A percentile compares a stretch with the other conserved stretches of the same genome.
Evolutionary conservation across 2,113 vertebrate species (phyloP).

Genomic region (Ceuthmochares aereus): DNA sequence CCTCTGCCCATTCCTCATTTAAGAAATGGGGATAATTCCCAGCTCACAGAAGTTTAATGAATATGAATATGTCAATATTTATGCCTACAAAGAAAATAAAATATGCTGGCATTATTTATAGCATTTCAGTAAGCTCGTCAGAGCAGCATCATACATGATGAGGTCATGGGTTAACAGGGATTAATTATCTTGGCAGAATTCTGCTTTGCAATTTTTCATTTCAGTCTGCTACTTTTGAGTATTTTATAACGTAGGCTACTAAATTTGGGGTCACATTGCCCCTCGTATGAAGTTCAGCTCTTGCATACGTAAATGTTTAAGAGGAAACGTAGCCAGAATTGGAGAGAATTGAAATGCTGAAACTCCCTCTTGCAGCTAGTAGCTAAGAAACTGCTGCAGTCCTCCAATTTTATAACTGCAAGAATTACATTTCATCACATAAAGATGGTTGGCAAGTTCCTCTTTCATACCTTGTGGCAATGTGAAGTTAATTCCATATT

Average conservation of each 20-base stretch:
- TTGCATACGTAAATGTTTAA: background rate
- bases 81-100: constrained; percentile 65
- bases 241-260: background rate
- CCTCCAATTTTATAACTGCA: background rate
- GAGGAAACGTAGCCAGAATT: background rate
- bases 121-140: constrained; percentile 33
- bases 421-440: background rate
- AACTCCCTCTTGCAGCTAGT: background rate
- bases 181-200: constrained; percentile 63
- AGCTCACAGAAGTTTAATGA: constrained; percentile 51
- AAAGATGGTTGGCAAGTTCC: background rate
- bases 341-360: constrained; percentile 22
- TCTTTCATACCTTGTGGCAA: background rate
- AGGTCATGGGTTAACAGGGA: constrained; percentile 50
- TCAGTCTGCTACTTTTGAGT: constrained; percentile 24
- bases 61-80: constrained; percentile 66
- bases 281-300: background rate
- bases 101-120: constrained; percentile 48
- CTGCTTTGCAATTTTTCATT: constrained; percentile 34
- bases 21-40: constrained; percentile 25
- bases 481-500: background rate
- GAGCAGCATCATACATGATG: constrained; percentile 21
- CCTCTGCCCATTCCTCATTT: background rate
- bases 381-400: background rate
- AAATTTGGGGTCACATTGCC: constrained; percentile 39